phyloP scores from a whole-genome alignment of 1,140 invertebrate genomes.

The Drosophila pruinosa region DNA sequence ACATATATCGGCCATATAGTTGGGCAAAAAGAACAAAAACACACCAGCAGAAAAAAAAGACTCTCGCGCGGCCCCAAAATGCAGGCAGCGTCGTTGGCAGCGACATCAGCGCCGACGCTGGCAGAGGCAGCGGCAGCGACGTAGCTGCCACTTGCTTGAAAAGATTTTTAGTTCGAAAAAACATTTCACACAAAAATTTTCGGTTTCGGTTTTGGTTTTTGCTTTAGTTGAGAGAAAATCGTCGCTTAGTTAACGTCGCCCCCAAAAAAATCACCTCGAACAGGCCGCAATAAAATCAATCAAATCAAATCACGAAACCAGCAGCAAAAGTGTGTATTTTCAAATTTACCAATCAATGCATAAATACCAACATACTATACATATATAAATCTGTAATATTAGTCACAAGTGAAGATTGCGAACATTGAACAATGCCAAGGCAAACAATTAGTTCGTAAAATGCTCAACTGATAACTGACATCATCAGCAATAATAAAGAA shows the following conservation, averaged over 20 bases:
- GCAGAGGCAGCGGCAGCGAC: conserved; percentile 32
- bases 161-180: conserved; percentile 68
- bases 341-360: background rate
- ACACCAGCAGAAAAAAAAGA: background rate
- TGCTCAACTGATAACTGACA: conserved; percentile 29
- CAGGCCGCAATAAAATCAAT: conserved; percentile 26
- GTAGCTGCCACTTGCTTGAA: conserved; percentile 59
- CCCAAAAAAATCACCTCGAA: conserved; percentile 54
- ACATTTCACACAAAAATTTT: conserved; percentile 70
- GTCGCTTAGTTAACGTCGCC: conserved; percentile 83
- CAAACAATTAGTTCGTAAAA: conserved; percentile 20
- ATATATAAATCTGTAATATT: conserved; percentile 8
- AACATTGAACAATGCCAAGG: background rate
- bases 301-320: conserved; percentile 19
- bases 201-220: conserved; percentile 69
- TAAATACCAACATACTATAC: conserved; percentile 12
- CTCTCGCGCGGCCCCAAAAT: conserved; percentile 60
- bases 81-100: conserved; percentile 44
- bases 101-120: conserved; percentile 3
- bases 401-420: conserved; percentile 7
- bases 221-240: conserved; percentile 83
- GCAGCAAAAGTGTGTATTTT: conserved; percentile 36
- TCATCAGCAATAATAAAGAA: conserved; percentile 21
- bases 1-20: conserved; percentile 56
- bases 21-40: conserved; percentile 5